Evolutionary conservation across 2,888 invertebrate species (phyloP).

Genomic region (Nomada flava): DNA sequence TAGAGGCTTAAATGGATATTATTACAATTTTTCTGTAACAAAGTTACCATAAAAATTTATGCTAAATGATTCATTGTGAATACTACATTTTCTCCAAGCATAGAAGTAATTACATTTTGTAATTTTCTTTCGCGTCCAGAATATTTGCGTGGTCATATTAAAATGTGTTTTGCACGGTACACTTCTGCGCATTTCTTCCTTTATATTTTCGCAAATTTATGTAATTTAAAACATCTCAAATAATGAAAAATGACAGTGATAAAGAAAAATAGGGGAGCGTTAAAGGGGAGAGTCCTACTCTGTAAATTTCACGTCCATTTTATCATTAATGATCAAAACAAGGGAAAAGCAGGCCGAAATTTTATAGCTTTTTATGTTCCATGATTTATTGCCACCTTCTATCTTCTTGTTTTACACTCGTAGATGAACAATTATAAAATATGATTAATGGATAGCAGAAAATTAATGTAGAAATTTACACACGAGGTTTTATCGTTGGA

Average conservation of each 20-base stretch:
- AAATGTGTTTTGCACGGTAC: neutral
- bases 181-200: neutral
- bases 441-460: conserved; percentile 1
- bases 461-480: neutral
- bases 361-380: neutral
- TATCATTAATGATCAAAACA: conserved; percentile 11
- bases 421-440: neutral
- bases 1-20: too few relatives aligned
- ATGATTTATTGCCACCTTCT: neutral
- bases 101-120: neutral
- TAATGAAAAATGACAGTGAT: neutral
- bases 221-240: conserved; percentile 33
- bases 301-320: conserved; percentile 2
- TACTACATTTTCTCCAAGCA: too few relatives aligned
- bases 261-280: neutral
- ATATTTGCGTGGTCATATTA: neutral
- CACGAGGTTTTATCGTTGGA: neutral
- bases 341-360: neutral
- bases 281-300: neutral
- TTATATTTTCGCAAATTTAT: neutral
- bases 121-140: conserved; percentile 8
- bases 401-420: neutral
- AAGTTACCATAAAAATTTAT: too few relatives aligned
- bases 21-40: too few relatives aligned
- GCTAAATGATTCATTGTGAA: too few relatives aligned